Percentiles rank a stretch among this genome's conserved stretches.
phyloP scores from a whole-genome alignment of 2,113 vertebrate genomes.

The Sapajus apella region DNA sequence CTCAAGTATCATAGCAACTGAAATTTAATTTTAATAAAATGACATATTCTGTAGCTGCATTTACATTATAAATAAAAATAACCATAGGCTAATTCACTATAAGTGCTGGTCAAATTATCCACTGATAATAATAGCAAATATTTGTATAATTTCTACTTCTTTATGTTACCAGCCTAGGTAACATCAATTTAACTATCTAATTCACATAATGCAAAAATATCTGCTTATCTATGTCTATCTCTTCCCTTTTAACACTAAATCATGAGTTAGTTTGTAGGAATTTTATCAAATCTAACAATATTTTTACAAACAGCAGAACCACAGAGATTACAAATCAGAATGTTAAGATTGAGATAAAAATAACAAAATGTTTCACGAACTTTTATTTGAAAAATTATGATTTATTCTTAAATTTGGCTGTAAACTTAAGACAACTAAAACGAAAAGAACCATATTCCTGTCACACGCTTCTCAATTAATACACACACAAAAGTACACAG shows the following conservation, averaged over 20 bases:
- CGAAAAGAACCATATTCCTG: neutral
- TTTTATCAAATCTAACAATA: neutral
- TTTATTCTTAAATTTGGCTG: neutral
- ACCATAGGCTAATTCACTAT: neutral
- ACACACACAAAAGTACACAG: neutral
- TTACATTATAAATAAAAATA: neutral
- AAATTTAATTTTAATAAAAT: constrained; percentile 18
- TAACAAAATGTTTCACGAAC: neutral
- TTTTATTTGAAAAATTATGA: neutral
- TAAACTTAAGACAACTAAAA: neutral
- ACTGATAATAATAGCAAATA: neutral
- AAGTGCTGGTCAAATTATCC: neutral
- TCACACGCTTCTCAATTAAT: neutral
- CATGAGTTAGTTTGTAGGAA: neutral
- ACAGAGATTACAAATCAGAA: neutral
- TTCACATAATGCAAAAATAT: neutral
- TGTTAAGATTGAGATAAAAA: neutral
- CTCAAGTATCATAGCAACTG: neutral
- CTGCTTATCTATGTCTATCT: neutral
- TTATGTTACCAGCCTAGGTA: neutral
- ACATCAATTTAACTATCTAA: neutral
- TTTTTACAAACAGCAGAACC: neutral
- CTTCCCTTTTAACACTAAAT: neutral
- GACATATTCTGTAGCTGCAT: neutral
- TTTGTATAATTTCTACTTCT: neutral